Evolutionary conservation across 2,113 vertebrate species (phyloP), one percentile per base, ranked within the genome.

Genomic region (Gallinago jamesoni): DNA sequence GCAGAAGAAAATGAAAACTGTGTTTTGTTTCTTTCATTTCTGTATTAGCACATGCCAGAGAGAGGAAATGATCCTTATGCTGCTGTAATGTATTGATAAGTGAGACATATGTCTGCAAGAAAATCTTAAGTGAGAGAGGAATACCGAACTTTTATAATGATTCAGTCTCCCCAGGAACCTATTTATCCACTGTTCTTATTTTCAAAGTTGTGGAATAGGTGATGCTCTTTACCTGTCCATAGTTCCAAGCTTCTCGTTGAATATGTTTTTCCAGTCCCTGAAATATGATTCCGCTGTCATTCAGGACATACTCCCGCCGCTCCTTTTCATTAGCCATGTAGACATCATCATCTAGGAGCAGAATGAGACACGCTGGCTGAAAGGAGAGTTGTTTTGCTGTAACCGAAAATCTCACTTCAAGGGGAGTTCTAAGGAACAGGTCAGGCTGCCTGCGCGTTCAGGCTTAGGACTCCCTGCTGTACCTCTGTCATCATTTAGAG

Each of bases 241-340:
- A 99, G 96, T 98, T 98, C 99, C 99, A 99, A 81, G 98, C 79
- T 59, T 98, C 98, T 95, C 98, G 79, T 14, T 98, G 47, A 52
- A 99, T 90, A n/a, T 98, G 96, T 14, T 98, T 98, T 8, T 90
- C 97, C 39, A 98, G 30, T 14, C 99, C 99, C 25, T 98, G 98
- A 94, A 98, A 99, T 93, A 99, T 98, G 95, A 98, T 98, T 16
- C 99, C 99, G 9, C 97, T 94, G 63, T 99, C 99, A 13, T 97
- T 98, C 95, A 99, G 96, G 88, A 99, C 97, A 62, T 98, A 99
- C 87, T 99, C 99, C 50, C 95, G 43, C 56, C 98, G 91, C 89
- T 99, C 98, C 3, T 35, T 73, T 66, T 98, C 98, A 6, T 98
- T 94, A 21, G 98, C 96, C 97, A 99, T 97, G 62, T 97, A 99